Evolutionary conservation across 2,113 vertebrate species (phyloP).

Genomic region (Morone chrysops): DNA sequence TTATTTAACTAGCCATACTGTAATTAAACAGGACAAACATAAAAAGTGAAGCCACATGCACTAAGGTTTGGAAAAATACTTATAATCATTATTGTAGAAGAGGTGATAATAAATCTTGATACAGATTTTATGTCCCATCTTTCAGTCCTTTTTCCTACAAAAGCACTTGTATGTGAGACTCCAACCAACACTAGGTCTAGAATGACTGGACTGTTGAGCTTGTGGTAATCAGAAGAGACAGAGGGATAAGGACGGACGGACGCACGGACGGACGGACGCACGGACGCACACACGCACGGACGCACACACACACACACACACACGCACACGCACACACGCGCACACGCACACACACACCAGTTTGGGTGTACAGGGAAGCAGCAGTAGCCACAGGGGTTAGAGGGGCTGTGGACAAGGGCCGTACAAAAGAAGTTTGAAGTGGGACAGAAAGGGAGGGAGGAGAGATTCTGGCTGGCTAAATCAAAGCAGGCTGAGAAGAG

Average conservation of each 20-base stretch:
- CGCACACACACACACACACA: constrained; percentile 40
- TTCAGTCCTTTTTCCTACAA: not conserved
- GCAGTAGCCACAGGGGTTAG: constrained; percentile 65
- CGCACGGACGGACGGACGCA: constrained; percentile 29
- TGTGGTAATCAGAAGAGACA: constrained; percentile 9
- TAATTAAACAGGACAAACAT: not conserved
- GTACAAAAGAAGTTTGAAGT: constrained; percentile 79
- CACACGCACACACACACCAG: constrained; percentile 40
- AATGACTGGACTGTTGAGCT: constrained; percentile 28
- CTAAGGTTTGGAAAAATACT: not conserved
- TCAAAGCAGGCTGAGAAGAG: constrained; percentile 77
- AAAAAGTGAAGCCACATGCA: not conserved
- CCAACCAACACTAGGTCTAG: too few species aligned
- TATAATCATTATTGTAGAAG: not conserved
- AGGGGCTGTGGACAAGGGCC: constrained; percentile 45
- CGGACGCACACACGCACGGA: constrained; percentile 26
- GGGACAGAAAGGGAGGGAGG: constrained; percentile 66
- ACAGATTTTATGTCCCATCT: not conserved
- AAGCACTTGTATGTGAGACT: too few species aligned
- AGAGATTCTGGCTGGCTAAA: constrained; percentile 67
- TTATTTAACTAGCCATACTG: not conserved
- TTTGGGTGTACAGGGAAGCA: constrained; percentile 53
- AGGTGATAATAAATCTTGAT: not conserved
- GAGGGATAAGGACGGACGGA: not conserved
- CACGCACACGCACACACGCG: constrained; percentile 11